Conservation (phyloP, 2,797 vertebrate species). For the Danio kyathit region DNA sequence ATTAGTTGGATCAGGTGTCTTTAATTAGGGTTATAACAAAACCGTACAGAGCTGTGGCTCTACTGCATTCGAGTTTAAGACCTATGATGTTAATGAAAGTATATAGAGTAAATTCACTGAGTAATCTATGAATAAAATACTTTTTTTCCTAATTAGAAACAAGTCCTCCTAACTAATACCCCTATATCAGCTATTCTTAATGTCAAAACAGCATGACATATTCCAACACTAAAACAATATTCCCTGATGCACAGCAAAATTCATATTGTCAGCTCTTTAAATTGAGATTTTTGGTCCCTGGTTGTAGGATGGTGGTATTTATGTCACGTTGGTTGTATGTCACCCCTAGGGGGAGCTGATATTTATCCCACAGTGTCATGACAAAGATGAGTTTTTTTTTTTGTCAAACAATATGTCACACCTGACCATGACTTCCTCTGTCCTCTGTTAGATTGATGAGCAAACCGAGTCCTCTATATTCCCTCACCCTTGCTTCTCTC, state of each 20-base stretch:
- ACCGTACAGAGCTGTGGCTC: no score
- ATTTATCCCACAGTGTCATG: constrained; percentile 31
- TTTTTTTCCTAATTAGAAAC: not conserved
- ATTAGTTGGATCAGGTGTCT: no score
- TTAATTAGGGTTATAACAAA: no score
- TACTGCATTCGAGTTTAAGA: no score
- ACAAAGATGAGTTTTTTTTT: constrained; percentile 18
- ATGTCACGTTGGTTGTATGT: not conserved
- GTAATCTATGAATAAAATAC: no score
- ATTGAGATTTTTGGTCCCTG: not conserved
- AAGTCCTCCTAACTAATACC: not conserved
- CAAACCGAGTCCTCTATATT: constrained; percentile 35
- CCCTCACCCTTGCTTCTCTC: not conserved
- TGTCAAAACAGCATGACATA: not conserved
- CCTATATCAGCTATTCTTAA: not conserved
- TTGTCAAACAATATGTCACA: constrained; percentile 71
- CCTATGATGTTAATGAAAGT: no score
- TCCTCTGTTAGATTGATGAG: constrained; percentile 79
- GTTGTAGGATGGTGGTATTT: constrained; percentile 1
- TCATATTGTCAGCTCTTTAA: not conserved
- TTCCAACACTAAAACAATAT: not conserved
- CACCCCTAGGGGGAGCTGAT: constrained; percentile 22
- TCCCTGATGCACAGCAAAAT: not conserved
- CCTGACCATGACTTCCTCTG: constrained; percentile 68
- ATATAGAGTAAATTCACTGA: no score